phyloP scores from a whole-genome alignment of 37 sponge, comb jelly and placozoan genomes.

The Halichondria panicea region DNA sequence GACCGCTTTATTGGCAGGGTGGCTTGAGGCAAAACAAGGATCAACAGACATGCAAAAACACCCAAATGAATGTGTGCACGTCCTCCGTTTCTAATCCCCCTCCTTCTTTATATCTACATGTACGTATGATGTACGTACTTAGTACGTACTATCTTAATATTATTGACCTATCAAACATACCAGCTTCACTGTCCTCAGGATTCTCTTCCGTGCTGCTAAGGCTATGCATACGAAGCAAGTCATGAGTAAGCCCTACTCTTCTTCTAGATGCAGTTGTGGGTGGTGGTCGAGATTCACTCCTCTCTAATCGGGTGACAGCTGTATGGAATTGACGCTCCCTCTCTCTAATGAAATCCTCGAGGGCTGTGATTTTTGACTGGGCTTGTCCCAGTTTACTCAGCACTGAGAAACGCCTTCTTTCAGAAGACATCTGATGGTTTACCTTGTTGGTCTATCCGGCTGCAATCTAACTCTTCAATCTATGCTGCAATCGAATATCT shows the following conservation, averaged over 20 bases:
- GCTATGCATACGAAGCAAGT: not conserved
- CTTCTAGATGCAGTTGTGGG: not conserved
- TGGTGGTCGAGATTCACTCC: slow-evolving; percentile 6
- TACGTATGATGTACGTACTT: too few species aligned
- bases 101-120: not conserved
- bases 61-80: not conserved
- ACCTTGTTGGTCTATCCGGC: too few species aligned
- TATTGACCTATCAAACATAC: too few species aligned
- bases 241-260: slow-evolving; percentile 19
- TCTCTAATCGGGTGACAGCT: slow-evolving; percentile 11
- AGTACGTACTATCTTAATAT: too few species aligned
- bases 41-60: too few species aligned
- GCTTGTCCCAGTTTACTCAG: slow-evolving; percentile 36
- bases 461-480: too few species aligned
- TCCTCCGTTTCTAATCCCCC: not conserved
- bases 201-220: not conserved
- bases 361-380: slow-evolving; percentile 41
- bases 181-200: too few species aligned
- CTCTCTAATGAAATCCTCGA: slow-evolving; percentile 59
- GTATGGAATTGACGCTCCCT: slow-evolving; percentile 41
- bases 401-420: slow-evolving; percentile 14
- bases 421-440: slow-evolving; percentile 8
- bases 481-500: too few species aligned
- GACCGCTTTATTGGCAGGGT: not conserved
- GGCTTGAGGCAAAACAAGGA: not conserved